These are phyloP conservation scores for Polypedilum pembai DNA, from an alignment of 1,140 invertebrate species.

Conservation along the genomic window DNA sequence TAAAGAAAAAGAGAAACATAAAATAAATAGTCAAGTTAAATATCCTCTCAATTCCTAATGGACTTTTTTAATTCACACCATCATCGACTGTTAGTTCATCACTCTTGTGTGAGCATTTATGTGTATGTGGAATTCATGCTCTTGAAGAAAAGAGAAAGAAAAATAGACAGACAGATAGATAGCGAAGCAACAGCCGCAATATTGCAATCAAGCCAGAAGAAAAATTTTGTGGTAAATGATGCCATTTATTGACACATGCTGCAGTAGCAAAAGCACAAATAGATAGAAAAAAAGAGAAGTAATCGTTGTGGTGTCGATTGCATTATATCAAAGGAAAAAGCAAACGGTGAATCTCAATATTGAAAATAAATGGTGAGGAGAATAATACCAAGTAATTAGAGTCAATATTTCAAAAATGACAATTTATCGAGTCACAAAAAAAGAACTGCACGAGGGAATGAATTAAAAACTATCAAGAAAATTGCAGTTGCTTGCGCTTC, in stretches of 20 bases:
- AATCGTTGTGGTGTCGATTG: too few relatives aligned
- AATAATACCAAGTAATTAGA: slow-evolving; percentile 27
- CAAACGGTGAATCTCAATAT: too few relatives aligned
- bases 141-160: background rate
- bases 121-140: background rate
- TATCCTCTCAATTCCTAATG: slow-evolving; percentile 15
- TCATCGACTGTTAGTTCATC: background rate
- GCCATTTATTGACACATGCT: background rate
- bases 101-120: background rate
- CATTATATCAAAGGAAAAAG: too few relatives aligned
- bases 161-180: background rate
- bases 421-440: background rate
- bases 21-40: slow-evolving; percentile 5
- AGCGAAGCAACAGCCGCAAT: background rate
- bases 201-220: background rate
- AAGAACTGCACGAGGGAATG: background rate
- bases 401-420: slow-evolving; percentile 27
- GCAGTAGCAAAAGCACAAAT: background rate
- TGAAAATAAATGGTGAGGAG: background rate
- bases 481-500: background rate
- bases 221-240: slow-evolving; percentile 12
- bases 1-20: background rate
- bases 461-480: background rate
- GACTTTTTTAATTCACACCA: slow-evolving; percentile 28
- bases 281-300: too few relatives aligned